phyloP scores from a whole-genome alignment of 92 coral and sea anemone genomes.

The Epizoanthus rinbou region DNA sequence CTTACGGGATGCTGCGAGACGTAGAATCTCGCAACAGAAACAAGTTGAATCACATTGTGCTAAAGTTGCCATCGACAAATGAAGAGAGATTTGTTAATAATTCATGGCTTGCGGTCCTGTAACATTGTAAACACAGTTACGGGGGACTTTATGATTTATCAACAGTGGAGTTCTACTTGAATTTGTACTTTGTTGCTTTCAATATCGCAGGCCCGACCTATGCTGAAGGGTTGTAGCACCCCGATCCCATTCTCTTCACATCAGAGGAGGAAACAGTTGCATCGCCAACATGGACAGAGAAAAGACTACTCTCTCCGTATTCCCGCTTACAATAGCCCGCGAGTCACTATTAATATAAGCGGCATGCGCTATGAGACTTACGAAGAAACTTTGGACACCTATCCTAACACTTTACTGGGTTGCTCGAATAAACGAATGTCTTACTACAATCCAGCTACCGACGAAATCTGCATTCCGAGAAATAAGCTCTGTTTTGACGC shows the following conservation, averaged over 20 bases:
- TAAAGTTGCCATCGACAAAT: neutral
- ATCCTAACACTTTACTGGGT: conserved; percentile 89
- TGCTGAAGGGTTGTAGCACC: conserved; percentile 39
- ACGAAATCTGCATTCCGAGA: conserved; percentile 72
- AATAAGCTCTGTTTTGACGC: conserved; percentile 86
- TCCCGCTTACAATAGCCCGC: conserved; percentile 89
- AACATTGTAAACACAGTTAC: neutral
- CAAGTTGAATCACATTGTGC: neutral
- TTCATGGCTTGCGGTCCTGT: neutral
- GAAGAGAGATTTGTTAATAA: neutral
- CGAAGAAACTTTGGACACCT: conserved; percentile 87
- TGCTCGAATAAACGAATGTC: conserved; percentile 66
- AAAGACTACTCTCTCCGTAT: conserved; percentile 20
- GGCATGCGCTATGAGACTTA: conserved; percentile 96
- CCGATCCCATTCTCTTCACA: conserved; percentile 14
- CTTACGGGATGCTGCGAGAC: neutral
- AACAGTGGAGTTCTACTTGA: neutral
- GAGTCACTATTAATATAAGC: conserved; percentile 91
- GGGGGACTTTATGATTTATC: neutral
- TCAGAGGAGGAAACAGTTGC: conserved; percentile 22
- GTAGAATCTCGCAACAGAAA: neutral
- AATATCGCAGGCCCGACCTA: neutral
- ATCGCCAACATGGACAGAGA: conserved; percentile 35
- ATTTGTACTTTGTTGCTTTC: neutral
- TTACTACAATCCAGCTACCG: conserved; percentile 62